phyloP scores from a whole-genome alignment of 2,797 vertebrate species.

The Brachyrhaphis roseni region DNA sequence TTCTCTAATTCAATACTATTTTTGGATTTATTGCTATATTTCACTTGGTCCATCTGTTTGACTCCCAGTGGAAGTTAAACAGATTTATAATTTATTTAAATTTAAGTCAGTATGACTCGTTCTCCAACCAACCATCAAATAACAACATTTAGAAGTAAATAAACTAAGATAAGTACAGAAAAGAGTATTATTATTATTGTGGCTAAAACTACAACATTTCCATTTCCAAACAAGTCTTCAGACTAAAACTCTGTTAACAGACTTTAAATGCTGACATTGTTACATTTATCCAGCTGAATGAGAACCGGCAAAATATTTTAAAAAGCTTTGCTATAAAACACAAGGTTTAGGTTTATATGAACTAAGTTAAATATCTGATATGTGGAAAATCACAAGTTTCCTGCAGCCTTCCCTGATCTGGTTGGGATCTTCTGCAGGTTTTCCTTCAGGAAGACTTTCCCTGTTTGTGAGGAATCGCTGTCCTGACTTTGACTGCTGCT shows the following conservation, averaged over 20 bases:
- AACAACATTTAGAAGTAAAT: background rate
- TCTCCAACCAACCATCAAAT: background rate
- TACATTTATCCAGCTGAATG: background rate
- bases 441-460: background rate
- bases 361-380: background rate
- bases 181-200: background rate
- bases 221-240: background rate
- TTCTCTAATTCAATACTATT: background rate
- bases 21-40: background rate
- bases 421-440: conserved; percentile 4
- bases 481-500: conserved; percentile 14
- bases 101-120: background rate
- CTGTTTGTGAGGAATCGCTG: conserved; percentile 31
- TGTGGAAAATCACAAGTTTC: background rate
- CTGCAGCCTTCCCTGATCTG: conserved; percentile 1
- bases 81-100: background rate
- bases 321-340: background rate
- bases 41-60: background rate
- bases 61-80: background rate
- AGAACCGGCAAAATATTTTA: background rate
- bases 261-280: background rate
- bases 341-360: background rate
- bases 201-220: background rate
- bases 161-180: background rate
- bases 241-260: background rate